Evolutionary conservation across 2,113 vertebrate species (phyloP), one percentile per base, ranked within the genome.

Genomic region (Heterotis niloticus): DNA sequence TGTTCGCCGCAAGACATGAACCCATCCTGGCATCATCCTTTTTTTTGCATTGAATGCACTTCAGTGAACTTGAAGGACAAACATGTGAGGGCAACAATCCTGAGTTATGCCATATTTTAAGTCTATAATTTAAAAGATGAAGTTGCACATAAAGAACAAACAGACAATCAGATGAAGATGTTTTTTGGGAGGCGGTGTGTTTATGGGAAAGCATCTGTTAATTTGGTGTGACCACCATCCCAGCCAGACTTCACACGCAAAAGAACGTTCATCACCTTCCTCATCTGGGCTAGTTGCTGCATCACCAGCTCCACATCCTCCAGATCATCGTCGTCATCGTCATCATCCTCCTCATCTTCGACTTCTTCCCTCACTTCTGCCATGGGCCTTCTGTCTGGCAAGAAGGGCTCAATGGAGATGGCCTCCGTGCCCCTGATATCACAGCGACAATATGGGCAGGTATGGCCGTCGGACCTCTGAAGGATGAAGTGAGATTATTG

Each of bases 391-490:
- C 51, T 44, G 20, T 0, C 51, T 4, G 82, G 75, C 5, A 64
- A 9, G 81, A 86, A 88, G 0, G 88, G 89, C 60, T 89, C 89
- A 4, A 96, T 79, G 0, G 87, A 70, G 71, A 96, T 80, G 0
- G 90, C 79, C 77, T 94, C 91, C 0, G 83, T 92, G 52, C 93
- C 94, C 85, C 85, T 86, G 88, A 97, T 96, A 83, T 92, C 79
- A 12, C 91, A 86, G 81, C 95, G 94, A 79, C 95, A 96, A 87
- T 95, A 97, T 4, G 95, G 95, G 78, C 95, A 97, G 7, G 93
- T 93, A 79, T 90, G 89, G 65, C 90, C 91, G 0, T 93, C 90
- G 0, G 92, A 91, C 57, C 90, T 90, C 95, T 95, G 87, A 76
- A 86, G 24, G 44, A 78, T n/a, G n/a, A 29, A n/a, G n/a, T 26